Evolutionary conservation across 2,113 vertebrate genomes (phyloP).

Genomic region (Cyprinodon tularosa): DNA sequence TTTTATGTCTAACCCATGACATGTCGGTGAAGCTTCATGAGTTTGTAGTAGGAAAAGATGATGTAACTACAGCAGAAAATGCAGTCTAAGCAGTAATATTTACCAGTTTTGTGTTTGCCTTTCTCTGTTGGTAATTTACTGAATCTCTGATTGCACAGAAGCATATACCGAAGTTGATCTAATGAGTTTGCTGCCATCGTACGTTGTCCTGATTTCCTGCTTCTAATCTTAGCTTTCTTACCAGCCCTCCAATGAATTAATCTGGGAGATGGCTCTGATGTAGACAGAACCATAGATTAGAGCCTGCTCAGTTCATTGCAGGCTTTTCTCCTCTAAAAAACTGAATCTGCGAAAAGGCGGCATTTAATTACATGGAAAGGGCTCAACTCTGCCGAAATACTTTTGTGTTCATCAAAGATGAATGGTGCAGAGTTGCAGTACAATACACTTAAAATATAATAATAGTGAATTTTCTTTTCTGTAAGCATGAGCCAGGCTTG

Average conservation of each 20-base stretch:
- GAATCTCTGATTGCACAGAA: not conserved
- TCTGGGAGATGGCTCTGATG: slow-evolving; percentile 63
- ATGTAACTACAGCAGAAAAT: not conserved
- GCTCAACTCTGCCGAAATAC: slow-evolving; percentile 50
- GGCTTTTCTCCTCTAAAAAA: slow-evolving; percentile 43
- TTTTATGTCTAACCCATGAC: slow-evolving; percentile 25
- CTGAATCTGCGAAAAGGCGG: slow-evolving; percentile 55
- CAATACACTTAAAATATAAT: slow-evolving; percentile 17
- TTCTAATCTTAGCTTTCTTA: slow-evolving; percentile 72
- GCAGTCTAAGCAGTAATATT: not conserved
- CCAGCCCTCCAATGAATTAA: slow-evolving; percentile 68
- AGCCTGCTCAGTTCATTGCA: slow-evolving; percentile 62
- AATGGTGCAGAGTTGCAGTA: slow-evolving; percentile 15
- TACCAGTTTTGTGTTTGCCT: not conserved
- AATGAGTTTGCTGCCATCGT: slow-evolving; percentile 29
- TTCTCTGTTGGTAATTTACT: not conserved
- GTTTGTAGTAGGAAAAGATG: not conserved
- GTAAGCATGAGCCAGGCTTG: slow-evolving; percentile 50
- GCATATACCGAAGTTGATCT: slow-evolving; percentile 24
- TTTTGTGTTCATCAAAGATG: slow-evolving; percentile 52
- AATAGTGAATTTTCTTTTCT: slow-evolving; percentile 40
- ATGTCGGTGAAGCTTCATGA: not conserved
- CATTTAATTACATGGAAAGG: slow-evolving; percentile 64
- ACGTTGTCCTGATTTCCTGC: slow-evolving; percentile 66
- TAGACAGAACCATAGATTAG: slow-evolving; percentile 73